Base-by-base conservation (phyloP, 2,888 invertebrate genomes). In the Dicranocentrus wangi region DNA sequence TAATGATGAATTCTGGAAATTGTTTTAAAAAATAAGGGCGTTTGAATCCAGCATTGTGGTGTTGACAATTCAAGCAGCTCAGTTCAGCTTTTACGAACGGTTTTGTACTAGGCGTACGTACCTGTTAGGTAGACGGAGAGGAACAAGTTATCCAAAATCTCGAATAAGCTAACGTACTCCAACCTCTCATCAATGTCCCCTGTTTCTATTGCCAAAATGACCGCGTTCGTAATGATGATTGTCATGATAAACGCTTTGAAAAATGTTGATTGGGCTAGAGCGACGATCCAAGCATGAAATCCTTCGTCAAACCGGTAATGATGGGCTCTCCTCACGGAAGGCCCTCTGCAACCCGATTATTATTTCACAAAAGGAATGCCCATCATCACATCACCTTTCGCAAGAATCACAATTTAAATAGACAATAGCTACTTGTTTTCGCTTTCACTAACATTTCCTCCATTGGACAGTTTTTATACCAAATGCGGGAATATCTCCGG, bases 201-300 rank as follows among this genome's bases (percentile, higher is more conserved):
- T n/a, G 86, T 84, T 66, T 86, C 85, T 1, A 85, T 1, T 10
- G 84, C 82, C 1, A 86, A 80, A n/a, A 84, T 32, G 13, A 85
- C n/a, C 1, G 86, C 85, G 70, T 85, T 86, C 13, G 75, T 10
- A 1, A 83, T 7, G 15, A 86, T 86, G 2, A 84, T 53, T 8
- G 65, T 8, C 81, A 86, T 84, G 19, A 85, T 84, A 13, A 85
- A 65, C 1, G 27, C 61, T 47, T 84, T 83, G 66, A 86, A 86
- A 15, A 75, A 47, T 8, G n/a, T n/a, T n/a, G 82, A 84, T 1
- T 68, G 42, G 0, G 81, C 85, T 0, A 86, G 55, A 1, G 81
- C 76, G 2, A 83, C 83, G 43, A 81, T 60, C 27, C 76, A 86
- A 8, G 78, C 60, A 60, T 85, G 85, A 69, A 86, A 81, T 0